Percentiles rank a stretch among this genome's conserved stretches.
Evolutionary conservation across 1,140 invertebrate genomes (phyloP).

Genomic region (Bombus turneri): DNA sequence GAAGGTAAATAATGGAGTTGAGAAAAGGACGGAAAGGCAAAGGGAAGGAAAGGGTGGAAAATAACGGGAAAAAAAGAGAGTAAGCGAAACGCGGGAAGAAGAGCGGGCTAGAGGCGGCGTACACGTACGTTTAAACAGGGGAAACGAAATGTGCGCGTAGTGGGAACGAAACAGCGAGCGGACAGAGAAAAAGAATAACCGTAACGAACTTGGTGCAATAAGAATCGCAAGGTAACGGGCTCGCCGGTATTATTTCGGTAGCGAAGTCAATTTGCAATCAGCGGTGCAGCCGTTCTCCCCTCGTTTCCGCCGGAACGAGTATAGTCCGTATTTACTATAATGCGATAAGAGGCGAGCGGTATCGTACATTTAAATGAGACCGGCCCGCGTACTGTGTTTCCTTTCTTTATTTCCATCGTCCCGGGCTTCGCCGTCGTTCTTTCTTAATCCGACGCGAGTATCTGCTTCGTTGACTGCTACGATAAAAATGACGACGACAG

Average conservation of each 20-base stretch:
- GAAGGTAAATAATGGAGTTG: slow-evolving; percentile 42
- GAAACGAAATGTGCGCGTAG: neutral
- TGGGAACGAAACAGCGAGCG: neutral
- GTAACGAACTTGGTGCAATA: slow-evolving; percentile 71
- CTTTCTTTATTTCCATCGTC: slow-evolving; percentile 9
- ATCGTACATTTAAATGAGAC: slow-evolving; percentile 79
- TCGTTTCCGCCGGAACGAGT: slow-evolving; percentile 64
- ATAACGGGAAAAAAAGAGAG: slow-evolving; percentile 6
- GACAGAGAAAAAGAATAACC: slow-evolving; percentile 59
- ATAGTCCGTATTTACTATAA: slow-evolving; percentile 79
- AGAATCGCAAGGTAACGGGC: slow-evolving; percentile 69
- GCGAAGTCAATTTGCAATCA: slow-evolving; percentile 81
- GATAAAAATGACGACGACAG: slow-evolving; percentile 21
- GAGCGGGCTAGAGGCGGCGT: neutral
- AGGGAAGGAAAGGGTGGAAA: neutral
- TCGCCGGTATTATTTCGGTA: slow-evolving; percentile 72
- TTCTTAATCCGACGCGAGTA: slow-evolving; percentile 31
- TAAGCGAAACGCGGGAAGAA: slow-evolving; percentile 26
- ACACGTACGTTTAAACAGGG: slow-evolving; percentile 44
- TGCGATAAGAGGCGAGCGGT: slow-evolving; percentile 77
- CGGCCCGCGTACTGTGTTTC: slow-evolving; percentile 28
- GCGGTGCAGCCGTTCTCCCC: slow-evolving; percentile 64
- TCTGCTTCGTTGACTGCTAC: slow-evolving; percentile 6
- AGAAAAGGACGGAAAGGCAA: slow-evolving; percentile 1
- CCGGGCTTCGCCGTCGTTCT: neutral